Conservation (phyloP, 2,888 invertebrate species). For the Eristalinus sepulchralis region DNA sequence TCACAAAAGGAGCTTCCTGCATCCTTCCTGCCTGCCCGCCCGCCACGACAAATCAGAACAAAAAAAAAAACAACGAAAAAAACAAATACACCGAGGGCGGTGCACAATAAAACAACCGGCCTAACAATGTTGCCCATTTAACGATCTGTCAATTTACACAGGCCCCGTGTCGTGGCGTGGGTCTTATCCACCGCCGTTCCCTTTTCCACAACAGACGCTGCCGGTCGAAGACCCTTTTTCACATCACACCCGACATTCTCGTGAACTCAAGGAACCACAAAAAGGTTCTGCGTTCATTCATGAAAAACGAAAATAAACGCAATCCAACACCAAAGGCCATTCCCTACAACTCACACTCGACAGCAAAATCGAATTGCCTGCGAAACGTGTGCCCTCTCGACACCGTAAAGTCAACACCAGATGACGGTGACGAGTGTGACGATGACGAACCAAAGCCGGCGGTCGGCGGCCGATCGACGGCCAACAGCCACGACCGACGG, state of each 20-base stretch:
- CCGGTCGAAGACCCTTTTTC: constrained; percentile 15
- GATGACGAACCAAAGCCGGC: constrained; percentile 21
- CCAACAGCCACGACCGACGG: constrained; percentile 18
- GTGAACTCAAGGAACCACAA: constrained; percentile 26
- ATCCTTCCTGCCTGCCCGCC: constrained; percentile 25
- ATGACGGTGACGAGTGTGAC: constrained; percentile 3
- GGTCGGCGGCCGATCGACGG: neutral
- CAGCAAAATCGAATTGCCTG: constrained; percentile 25
- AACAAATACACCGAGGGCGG: neutral
- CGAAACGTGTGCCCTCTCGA: constrained; percentile 68
- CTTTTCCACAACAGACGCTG: neutral
- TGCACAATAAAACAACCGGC: constrained; percentile 11
- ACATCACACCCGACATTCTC: constrained; percentile 12
- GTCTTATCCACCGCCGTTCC: neutral
- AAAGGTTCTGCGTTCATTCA: constrained; percentile 36
- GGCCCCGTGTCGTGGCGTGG: neutral
- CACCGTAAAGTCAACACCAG: constrained; percentile 52
- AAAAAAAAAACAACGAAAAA: neutral
- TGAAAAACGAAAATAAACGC: constrained; percentile 1
- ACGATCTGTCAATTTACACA: constrained; percentile 26
- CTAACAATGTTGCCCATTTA: constrained; percentile 38
- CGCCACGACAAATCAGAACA: neutral
- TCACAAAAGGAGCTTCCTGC: constrained; percentile 41
- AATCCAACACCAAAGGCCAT: neutral
- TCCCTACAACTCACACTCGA: constrained; percentile 57